phyloP scores from a whole-genome alignment of 2,888 invertebrate species.

The Oscheius myriophilus region DNA sequence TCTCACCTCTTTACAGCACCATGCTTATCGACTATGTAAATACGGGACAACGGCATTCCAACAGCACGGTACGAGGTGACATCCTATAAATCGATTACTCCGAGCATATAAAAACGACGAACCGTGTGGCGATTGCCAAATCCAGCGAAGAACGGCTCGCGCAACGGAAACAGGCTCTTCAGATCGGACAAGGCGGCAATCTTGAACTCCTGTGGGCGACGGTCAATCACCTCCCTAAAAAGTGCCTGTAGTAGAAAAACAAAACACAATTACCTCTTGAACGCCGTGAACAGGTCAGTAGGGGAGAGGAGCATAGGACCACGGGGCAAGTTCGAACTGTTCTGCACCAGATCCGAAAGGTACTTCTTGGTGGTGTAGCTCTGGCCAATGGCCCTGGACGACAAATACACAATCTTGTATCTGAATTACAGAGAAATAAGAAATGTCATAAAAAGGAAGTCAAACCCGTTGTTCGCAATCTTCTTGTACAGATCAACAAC shows the following conservation, averaged over 20 bases:
- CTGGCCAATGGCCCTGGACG: constrained; percentile 94
- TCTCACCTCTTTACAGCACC: too few species aligned
- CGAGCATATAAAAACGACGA: too few species aligned
- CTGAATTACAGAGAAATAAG: neutral
- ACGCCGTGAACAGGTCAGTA: constrained; percentile 93
- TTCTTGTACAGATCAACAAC: constrained; percentile 96
- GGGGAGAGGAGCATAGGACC: constrained; percentile 96
- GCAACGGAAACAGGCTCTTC: too few species aligned
- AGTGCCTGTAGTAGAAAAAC: neutral
- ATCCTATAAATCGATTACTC: too few species aligned
- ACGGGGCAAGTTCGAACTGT: constrained; percentile 90
- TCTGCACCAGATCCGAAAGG: constrained; percentile 90
- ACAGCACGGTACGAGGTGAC: too few species aligned
- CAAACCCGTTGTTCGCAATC: constrained; percentile 84
- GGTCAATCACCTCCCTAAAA: too few species aligned
- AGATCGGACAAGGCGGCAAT: too few species aligned
- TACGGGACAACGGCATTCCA: too few species aligned
- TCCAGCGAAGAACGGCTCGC: too few species aligned
- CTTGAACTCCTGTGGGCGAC: too few species aligned
- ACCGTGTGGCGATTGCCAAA: too few species aligned
- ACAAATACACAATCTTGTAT: constrained; percentile 91
- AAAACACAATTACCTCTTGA: constrained; percentile 78
- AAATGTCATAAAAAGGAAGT: neutral
- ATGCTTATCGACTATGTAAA: too few species aligned
- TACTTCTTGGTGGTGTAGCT: constrained; percentile 89